Base-by-base conservation (phyloP, 2,888 invertebrate genomes). In the Rhagonycha lutea region DNA sequence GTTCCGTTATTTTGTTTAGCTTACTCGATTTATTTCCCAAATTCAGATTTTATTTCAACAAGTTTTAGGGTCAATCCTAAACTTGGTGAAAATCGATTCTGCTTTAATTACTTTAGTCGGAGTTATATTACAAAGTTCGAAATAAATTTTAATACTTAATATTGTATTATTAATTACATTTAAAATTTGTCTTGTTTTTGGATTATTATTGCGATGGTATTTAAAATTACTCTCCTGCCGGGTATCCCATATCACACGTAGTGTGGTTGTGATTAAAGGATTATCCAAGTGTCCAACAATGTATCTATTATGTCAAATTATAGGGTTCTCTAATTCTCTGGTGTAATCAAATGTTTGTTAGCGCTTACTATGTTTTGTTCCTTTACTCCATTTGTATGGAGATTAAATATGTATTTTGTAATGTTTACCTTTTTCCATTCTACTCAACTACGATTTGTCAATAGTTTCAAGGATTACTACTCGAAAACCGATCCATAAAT, bases 271-370 rank as follows among this genome's bases (percentile, higher is more conserved):
- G 75, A 75, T 75, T 75, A 75, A 68, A 68, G 61, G 75, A 75
- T 75, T 75, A 75, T 69, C 68, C 75, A 75, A 75, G 71, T 75
- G 75, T 75, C 75, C 68, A 75, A 72, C 71, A 69, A 69, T 68
- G 67, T 65, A 74, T 74, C 68, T 67, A 61, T 68, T 62, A 23
- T 28, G 18, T 63, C 47, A 24, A 69, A 74, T 67, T 74, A 68
- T 68, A 70, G 68, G 75, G 74, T 60, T 67, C 65, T 65, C 61
- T 70, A 67, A 26, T 70, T 67, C 67, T 70, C 68, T 67, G 67
- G 68, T 28, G 68, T 47, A 47, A 47, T 65, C 63, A 65, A 26
- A 65, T 65, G 26, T 65, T 65, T 24, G 63, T 65, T 65, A 65
- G 24, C 63, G 47, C 47, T 47, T 47, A 47, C n/a, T n/a, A 47